Evolutionary conservation across 2,888 invertebrate genomes (phyloP), one percentile per base, ranked within the genome.

Genomic region (Caradrina kadenii): DNA sequence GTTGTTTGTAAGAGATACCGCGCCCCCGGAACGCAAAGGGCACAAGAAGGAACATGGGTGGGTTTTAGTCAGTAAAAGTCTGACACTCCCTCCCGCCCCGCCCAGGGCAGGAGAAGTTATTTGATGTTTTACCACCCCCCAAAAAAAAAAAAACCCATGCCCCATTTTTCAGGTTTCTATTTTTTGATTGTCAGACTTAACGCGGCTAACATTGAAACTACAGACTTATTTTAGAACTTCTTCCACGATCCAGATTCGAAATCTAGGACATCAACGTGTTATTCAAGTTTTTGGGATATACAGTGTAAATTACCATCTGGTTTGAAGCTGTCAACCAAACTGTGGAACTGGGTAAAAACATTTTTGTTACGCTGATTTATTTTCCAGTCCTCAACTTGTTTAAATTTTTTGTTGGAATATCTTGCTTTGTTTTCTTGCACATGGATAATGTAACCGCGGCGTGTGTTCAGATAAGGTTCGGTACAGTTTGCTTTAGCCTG

Each of bases 401-500:
- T n/a, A 15, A 15, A 31, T 15, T 35, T 13, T 59, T 48, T 21
- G 39, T 21, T 17, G 11, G 15, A 5, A n/a, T 54, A 50, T 76
- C 76, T 68, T 39, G 35, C 0, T 76, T 73, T 39, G 0, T 26
- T 19, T 17, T n/a, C 15, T 21, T 21, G 13, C 19, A 17, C 45
- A 21, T 70, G 70, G 74, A 0, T 13, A 54, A 45, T 50, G 26
- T 54, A 50, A 22, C 54, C 31, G 39, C 75, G n/a, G 55, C 45
- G 61, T 67, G 66, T 78, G 45, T 74, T 54, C 35, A 74, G 79
- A 81, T 78, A 79, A 67, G 49, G 50, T 70, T 66, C 54, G 63
- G 55, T 70, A 69, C 65, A 63, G 56, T 78, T 74, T 70, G 54
- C 55, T 58, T 39, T 19, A 45, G 35, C 19, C 31, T 65, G 77